Conservation (phyloP, 23 tunicate species). For the Trididemnum miniatum region DNA sequence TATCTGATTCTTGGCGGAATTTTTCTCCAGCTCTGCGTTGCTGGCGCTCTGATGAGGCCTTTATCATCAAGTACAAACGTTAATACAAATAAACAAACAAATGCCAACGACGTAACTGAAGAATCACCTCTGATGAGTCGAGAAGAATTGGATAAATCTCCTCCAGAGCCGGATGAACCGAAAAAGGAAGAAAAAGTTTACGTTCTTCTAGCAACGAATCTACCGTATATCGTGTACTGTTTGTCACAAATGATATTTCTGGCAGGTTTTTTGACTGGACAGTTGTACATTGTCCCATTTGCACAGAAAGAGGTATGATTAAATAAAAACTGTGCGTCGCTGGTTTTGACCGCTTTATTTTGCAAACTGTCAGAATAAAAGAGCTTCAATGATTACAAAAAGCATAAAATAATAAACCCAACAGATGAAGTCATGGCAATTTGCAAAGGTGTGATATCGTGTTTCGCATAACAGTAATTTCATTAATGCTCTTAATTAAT, state of each 20-base stretch:
- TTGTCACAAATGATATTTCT: conserved; percentile 71
- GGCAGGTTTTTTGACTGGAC: conserved; percentile 69
- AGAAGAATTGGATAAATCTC: not conserved
- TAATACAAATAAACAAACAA: not conserved
- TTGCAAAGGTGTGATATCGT: too few species aligned
- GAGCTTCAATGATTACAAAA: too few species aligned
- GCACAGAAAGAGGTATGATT: conserved; percentile 71
- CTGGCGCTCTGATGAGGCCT: conserved; percentile 79
- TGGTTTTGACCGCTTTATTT: too few species aligned
- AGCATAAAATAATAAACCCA: too few species aligned
- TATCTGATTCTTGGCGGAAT: conserved; percentile 59
- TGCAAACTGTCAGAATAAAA: too few species aligned
- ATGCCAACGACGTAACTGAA: not conserved
- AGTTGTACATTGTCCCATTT: conserved; percentile 82
- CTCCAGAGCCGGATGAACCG: not conserved
- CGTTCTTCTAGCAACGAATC: conserved; percentile 31
- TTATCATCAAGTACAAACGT: not conserved
- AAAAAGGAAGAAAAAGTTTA: not conserved
- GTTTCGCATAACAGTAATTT: too few species aligned
- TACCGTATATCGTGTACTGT: conserved; percentile 62
- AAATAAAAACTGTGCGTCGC: too few species aligned
- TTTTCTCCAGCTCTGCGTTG: conserved; percentile 65
- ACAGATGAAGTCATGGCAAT: too few species aligned
- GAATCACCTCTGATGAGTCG: not conserved
- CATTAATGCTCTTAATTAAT: too few species aligned